phyloP scores from a whole-genome alignment of 1,140 invertebrate genomes.

The Plectus sambesii region DNA sequence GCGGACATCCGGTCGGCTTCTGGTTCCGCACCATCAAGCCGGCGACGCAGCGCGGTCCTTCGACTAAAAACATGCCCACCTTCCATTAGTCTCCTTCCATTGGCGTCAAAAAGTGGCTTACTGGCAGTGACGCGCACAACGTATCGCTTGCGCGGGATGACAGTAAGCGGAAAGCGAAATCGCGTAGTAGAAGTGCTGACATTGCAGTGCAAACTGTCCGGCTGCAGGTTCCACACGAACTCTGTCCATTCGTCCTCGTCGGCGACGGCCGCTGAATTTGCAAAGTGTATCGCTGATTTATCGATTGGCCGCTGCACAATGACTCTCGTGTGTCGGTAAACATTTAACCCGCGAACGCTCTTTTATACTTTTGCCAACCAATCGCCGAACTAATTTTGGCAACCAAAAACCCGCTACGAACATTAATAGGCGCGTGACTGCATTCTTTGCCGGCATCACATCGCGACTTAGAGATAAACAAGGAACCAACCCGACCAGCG shows the following conservation, averaged over 20 bases:
- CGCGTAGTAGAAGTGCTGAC: slow-evolving; percentile 15
- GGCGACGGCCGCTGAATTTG: no score
- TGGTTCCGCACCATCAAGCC: slow-evolving; percentile 25
- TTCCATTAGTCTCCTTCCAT: slow-evolving; percentile 5
- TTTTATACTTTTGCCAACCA: no score
- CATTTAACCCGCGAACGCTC: no score
- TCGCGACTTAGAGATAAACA: no score
- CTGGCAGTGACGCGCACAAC: slow-evolving; percentile 22
- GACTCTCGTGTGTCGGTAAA: no score
- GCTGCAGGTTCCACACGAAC: slow-evolving; percentile 22
- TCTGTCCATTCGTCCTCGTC: slow-evolving; percentile 17
- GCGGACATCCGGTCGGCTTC: slow-evolving; percentile 24
- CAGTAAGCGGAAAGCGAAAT: slow-evolving; percentile 10
- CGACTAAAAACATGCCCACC: slow-evolving; percentile 10
- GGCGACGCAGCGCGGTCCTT: slow-evolving; percentile 27
- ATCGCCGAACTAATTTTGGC: no score
- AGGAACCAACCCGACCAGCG: no score
- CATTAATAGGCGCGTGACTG: no score
- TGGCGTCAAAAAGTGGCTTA: slow-evolving; percentile 6
- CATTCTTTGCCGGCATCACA: no score
- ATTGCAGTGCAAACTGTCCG: slow-evolving; percentile 21
- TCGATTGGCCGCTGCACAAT: no score
- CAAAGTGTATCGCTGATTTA: no score
- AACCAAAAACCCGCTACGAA: no score
- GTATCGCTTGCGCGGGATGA: slow-evolving; percentile 10